Conservation (phyloP, 2,888 invertebrate species). For the Julus scandinavius region DNA sequence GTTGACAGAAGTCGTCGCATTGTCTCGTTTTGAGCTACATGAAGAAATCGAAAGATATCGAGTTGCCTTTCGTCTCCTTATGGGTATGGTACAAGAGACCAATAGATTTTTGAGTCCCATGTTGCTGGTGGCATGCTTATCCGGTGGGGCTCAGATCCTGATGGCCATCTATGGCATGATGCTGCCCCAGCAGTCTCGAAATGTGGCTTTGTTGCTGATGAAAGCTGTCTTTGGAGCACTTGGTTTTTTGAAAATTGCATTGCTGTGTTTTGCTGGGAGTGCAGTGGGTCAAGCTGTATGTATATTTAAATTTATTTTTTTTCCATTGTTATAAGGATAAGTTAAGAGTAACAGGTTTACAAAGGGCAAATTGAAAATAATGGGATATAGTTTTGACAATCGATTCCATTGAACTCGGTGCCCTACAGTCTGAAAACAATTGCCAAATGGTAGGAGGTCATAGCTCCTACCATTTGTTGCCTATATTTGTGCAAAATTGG, state of each 20-base stretch:
- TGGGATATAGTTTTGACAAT: too few relatives aligned
- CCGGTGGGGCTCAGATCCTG: background rate
- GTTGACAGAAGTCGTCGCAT: background rate
- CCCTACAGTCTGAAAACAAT: too few relatives aligned
- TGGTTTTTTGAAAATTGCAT: background rate
- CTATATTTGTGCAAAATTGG: too few relatives aligned
- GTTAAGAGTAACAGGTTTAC: too few relatives aligned
- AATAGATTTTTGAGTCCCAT: background rate
- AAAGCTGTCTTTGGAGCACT: background rate
- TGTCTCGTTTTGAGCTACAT: background rate
- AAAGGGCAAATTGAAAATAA: too few relatives aligned
- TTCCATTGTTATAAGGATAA: too few relatives aligned
- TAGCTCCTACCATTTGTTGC: too few relatives aligned
- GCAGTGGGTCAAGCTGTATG: background rate
- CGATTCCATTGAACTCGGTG: too few relatives aligned
- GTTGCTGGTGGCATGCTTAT: slow-evolving; percentile 4
- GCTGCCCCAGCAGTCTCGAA: slow-evolving; percentile 11
- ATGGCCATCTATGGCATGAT: slow-evolving; percentile 18
- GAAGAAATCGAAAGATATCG: slow-evolving; percentile 12
- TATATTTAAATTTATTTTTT: background rate
- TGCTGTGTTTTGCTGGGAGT: slow-evolving; percentile 47
- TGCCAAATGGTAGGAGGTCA: too few relatives aligned
- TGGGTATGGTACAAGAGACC: slow-evolving; percentile 19
- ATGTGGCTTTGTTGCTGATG: background rate
- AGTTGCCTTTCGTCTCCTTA: background rate